Base-by-base conservation (phyloP, 2,888 invertebrate genomes). In the Pediacus dermestoides region DNA sequence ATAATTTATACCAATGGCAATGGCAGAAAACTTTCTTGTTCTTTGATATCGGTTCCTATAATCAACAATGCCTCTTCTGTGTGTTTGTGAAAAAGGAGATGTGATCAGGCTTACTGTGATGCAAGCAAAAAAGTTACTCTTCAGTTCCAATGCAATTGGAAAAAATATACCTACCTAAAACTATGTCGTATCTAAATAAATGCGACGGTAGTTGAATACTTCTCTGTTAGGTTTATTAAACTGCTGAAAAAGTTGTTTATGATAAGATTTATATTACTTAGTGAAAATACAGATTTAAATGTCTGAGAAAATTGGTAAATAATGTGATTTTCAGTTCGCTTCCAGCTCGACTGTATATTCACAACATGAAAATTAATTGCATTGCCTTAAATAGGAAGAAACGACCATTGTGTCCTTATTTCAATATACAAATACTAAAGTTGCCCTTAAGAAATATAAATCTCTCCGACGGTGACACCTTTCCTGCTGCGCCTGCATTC, bases 401-500 rank as follows among this genome's bases (percentile, higher is more conserved):
- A 32, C 32, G 40, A 28, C 18, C 23, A 37, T 41, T 41, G 37
- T 41, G 36, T 23, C 21, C n/a, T 18, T 31, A 37, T 32, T 31
- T 40, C 40, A 36, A 36, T 41, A 37, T 26, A 36, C 28, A 41
- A 40, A 36, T 33, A 27, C 32, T 30, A 16, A 13, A 36, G 36
- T 25, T 21, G 26, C 28, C 11, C 37, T 32, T 32, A 47, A 47
- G 43, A 47, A 41, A 32, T 42, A 50, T 50, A 50, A 50, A 50
- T 50, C 50, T 50, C 42, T 39, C 39, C 32, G 25, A 36, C 30
- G 37, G 42, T 39, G 50, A 50, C 50, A 46, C 45, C 38, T 45
- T 41, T 47, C 38, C 31, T 38, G 36, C 38, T 23, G 27, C 21
- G 21, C 26, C 31, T 33, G 37, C 34, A 39, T 46, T 39, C 40